Evolutionary conservation across 2,888 invertebrate species (phyloP).

Genomic region (Timema podura): DNA sequence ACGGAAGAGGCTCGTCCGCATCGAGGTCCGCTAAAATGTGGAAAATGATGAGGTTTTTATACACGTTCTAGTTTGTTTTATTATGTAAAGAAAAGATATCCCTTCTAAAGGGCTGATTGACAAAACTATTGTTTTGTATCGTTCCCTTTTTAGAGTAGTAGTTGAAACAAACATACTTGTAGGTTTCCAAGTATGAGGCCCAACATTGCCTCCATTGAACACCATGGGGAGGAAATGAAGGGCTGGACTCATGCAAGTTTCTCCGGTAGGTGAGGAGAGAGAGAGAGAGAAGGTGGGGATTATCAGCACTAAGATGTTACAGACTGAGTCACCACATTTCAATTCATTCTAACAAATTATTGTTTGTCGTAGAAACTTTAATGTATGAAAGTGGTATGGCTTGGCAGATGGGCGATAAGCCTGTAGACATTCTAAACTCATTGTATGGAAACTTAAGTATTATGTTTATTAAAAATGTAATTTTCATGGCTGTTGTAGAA

Average conservation of each 20-base stretch:
- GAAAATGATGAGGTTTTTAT: slow-evolving; percentile 33
- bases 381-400: slow-evolving; percentile 25
- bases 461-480: slow-evolving; percentile 20
- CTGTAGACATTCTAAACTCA: slow-evolving; percentile 26
- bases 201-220: too few species aligned
- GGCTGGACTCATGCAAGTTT: slow-evolving; percentile 19
- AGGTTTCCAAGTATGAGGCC: too few species aligned
- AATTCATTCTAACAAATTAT: slow-evolving; percentile 26
- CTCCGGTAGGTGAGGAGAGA: slow-evolving; percentile 19
- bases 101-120: slow-evolving; percentile 31
- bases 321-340: slow-evolving; percentile 32
- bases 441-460: slow-evolving; percentile 7
- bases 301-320: slow-evolving; percentile 30
- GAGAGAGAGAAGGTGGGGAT: slow-evolving; percentile 31
- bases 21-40: slow-evolving; percentile 26
- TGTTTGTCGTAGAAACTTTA: slow-evolving; percentile 24
- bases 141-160: slow-evolving; percentile 31
- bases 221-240: neutral
- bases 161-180: neutral
- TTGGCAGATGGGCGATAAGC: slow-evolving; percentile 28
- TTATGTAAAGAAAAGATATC: slow-evolving; percentile 24
- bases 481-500: neutral
- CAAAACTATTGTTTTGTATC: slow-evolving; percentile 33
- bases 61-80: slow-evolving; percentile 33
- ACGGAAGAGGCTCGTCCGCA: slow-evolving; percentile 22